phyloP scores from a whole-genome alignment of 2,888 invertebrate species.

The Fragum fragum region DNA sequence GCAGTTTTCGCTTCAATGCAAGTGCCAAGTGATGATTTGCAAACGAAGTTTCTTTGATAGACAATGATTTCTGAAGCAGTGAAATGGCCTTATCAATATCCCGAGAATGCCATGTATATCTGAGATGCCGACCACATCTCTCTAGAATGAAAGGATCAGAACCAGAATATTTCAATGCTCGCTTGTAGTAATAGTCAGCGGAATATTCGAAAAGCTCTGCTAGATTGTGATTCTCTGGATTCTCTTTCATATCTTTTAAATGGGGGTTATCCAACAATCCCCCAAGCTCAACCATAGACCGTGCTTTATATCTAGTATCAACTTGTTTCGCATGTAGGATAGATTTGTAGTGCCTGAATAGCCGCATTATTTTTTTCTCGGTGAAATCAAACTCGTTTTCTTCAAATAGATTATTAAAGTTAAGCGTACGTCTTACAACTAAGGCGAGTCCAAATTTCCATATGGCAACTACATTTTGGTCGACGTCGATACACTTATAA shows the following conservation, averaged over 20 bases:
- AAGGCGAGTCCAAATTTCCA: conserved; percentile 50
- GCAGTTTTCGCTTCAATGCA: conserved; percentile 40
- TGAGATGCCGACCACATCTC: conserved; percentile 39
- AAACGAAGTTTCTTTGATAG: conserved; percentile 32
- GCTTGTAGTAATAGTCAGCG: conserved; percentile 21
- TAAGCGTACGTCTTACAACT: conserved; percentile 26
- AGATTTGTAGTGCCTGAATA: neutral
- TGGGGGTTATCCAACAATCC: conserved; percentile 8
- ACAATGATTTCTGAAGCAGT: conserved; percentile 29
- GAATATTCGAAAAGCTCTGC: neutral
- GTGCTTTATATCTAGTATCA: conserved; percentile 28
- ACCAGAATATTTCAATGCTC: conserved; percentile 14
- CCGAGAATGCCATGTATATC: conserved; percentile 12
- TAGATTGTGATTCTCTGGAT: neutral
- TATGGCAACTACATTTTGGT: neutral
- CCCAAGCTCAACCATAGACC: conserved; percentile 40
- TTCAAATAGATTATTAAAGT: conserved; percentile 26
- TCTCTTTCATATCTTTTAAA: neutral
- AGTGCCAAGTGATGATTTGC: conserved; percentile 41
- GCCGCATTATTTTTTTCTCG: neutral
- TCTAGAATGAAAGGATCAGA: conserved; percentile 43
- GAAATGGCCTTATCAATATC: conserved; percentile 25
- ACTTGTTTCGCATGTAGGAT: neutral
- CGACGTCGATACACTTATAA: neutral
- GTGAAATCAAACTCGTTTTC: conserved; percentile 2